phyloP scores from a whole-genome alignment of 2,888 invertebrate species.

The Ophion ellenae region DNA sequence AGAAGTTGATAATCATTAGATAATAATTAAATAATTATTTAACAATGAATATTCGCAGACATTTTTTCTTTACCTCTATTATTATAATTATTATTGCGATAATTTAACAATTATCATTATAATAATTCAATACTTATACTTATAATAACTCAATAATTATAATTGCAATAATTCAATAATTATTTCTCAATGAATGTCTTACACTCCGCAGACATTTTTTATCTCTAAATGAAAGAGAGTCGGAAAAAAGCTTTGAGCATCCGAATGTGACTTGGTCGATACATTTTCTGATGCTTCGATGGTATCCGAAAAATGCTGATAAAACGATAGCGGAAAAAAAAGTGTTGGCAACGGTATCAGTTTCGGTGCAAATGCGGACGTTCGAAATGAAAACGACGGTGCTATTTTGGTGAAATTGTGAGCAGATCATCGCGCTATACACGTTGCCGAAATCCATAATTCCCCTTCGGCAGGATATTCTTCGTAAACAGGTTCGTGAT shows the following conservation, averaged over 20 bases:
- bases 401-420: slow-evolving; percentile 16
- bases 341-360: not conserved
- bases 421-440: slow-evolving; percentile 31
- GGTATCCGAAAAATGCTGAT: not conserved
- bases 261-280: not conserved
- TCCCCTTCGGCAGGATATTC: slow-evolving; percentile 36
- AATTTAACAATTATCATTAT: not conserved
- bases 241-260: no score
- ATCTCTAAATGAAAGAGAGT: no score
- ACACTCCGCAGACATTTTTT: no score
- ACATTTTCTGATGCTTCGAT: not conserved
- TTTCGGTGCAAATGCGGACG: not conserved
- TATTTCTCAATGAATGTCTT: no score
- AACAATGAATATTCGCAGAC: no score
- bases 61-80: no score
- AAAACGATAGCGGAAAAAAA: not conserved
- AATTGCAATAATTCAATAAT: no score
- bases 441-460: slow-evolving; percentile 49
- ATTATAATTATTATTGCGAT: no score
- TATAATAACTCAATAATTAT: not conserved
- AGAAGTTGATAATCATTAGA: no score
- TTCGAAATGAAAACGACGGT: not conserved
- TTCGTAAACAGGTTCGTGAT: slow-evolving; percentile 64
- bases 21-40: no score
- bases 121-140: not conserved